Evolutionary conservation across 2,113 vertebrate genomes (phyloP), one percentile per base, ranked within the genome.

Genomic region (Cyprinus carpio): DNA sequence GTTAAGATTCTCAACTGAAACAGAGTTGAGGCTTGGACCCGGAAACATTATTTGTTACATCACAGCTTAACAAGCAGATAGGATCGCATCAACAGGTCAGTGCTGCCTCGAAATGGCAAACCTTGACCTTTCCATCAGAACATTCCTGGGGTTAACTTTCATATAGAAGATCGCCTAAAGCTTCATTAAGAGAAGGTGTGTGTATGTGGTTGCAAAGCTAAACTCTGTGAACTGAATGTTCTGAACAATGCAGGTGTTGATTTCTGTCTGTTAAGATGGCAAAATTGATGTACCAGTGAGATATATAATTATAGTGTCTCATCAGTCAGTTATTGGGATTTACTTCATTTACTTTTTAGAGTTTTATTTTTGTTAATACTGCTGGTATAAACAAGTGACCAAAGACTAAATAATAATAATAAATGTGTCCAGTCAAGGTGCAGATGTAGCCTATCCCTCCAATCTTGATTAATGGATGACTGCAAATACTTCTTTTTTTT

Each of bases 111-210:
- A 83, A 87, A 78, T 84, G 84, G 77, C n/a, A 8, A 74, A 67
- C 80, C 54, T 25, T 82, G 67, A 85, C 82, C 82, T 84, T 84
- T 87, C 75, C 65, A 34, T 56, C 65, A 84, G 78, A 72, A 84
- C 82, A 81, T 81, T 84, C 62, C 51, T 75, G 67, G 29, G 78
- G 84, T 87, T 72, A 46, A 25, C 56, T 81, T 75, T 84, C 46
- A 81, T 6, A 81, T 23, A 69, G 64, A 83, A 72, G 34, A 51
- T 58, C 16, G 34, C 25, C 12, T 37, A 49, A 31, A 49, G 29
- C 29, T 78, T 60, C 75, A 60, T n/a, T 58, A 13, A 23, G 20
- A 58, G 29, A 23, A 13, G 29, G 56, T 75, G 51, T 34, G 37
- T 72, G 46, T 20, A 58, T 54, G 65, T 6, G 49, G 29, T 18